Conservation (phyloP, 1,140 invertebrate species). For the Solen grandis region DNA sequence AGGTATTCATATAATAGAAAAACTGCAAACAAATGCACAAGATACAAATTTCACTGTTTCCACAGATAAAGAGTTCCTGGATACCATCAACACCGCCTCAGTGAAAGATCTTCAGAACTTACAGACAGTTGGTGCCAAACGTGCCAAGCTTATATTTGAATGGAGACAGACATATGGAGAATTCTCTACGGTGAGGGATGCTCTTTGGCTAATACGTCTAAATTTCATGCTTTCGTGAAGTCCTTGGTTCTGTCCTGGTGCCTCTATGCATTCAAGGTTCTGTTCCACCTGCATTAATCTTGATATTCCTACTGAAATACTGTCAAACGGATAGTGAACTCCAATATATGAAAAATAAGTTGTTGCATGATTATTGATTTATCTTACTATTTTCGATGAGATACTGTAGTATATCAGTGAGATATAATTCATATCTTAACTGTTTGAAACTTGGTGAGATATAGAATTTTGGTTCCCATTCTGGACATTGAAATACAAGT, state of each 20-base stretch:
- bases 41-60: too few species aligned
- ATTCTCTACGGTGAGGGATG: constrained; percentile 64
- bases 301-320: neutral
- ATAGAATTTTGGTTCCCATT: too few species aligned
- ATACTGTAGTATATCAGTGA: too few species aligned
- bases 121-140: constrained; percentile 73
- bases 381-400: too few species aligned
- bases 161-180: constrained; percentile 71
- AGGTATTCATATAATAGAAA: too few species aligned
- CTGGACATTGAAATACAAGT: too few species aligned
- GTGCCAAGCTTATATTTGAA: constrained; percentile 72
- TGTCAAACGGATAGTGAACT: neutral
- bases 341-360: neutral
- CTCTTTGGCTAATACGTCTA: neutral
- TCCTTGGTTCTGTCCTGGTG: neutral
- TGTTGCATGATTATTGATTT: too few species aligned
- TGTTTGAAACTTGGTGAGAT: too few species aligned
- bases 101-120: constrained; percentile 69
- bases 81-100: constrained; percentile 65
- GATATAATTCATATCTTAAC: too few species aligned
- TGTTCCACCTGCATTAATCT: neutral
- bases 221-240: neutral
- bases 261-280: neutral
- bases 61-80: constrained; percentile 68
- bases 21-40: too few species aligned